Conservation (phyloP, 2,888 invertebrate species). For the Apantesis nais region DNA sequence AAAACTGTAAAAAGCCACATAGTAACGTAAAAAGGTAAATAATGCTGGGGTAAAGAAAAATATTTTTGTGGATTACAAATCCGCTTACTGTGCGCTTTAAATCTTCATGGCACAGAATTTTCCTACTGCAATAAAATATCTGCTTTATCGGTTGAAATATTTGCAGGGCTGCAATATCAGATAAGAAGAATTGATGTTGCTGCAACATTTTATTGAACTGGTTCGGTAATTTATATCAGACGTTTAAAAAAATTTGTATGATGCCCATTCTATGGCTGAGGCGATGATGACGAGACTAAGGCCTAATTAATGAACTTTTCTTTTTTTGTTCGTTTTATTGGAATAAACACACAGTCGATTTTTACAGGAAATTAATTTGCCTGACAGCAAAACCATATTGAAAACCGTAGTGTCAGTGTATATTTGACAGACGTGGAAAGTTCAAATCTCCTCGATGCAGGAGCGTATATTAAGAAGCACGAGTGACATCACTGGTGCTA, state of each 20-base stretch:
- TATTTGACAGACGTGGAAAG: too few species aligned
- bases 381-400: too few species aligned
- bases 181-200: slow-evolving; percentile 19
- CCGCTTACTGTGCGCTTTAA: slow-evolving; percentile 29
- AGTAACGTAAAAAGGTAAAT: slow-evolving; percentile 29
- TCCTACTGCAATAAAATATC: slow-evolving; percentile 38
- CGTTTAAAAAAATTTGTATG: neutral
- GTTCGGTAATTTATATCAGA: neutral
- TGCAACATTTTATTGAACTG: neutral
- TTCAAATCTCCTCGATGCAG: neutral
- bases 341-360: neutral
- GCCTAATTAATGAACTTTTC: neutral
- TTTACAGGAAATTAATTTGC: too few species aligned
- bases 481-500: neutral
- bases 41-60: slow-evolving; percentile 22
- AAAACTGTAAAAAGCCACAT: slow-evolving; percentile 23
- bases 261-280: neutral
- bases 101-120: slow-evolving; percentile 25
- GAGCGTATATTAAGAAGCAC: neutral
- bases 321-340: neutral
- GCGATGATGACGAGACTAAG: neutral
- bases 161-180: slow-evolving; percentile 33
- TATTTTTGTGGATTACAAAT: slow-evolving; percentile 28
- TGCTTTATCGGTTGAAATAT: slow-evolving; percentile 42
- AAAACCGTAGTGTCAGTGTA: neutral